Conservation (phyloP, 2,888 invertebrate genomes). For the Drosophila pseudotalamancana region DNA sequence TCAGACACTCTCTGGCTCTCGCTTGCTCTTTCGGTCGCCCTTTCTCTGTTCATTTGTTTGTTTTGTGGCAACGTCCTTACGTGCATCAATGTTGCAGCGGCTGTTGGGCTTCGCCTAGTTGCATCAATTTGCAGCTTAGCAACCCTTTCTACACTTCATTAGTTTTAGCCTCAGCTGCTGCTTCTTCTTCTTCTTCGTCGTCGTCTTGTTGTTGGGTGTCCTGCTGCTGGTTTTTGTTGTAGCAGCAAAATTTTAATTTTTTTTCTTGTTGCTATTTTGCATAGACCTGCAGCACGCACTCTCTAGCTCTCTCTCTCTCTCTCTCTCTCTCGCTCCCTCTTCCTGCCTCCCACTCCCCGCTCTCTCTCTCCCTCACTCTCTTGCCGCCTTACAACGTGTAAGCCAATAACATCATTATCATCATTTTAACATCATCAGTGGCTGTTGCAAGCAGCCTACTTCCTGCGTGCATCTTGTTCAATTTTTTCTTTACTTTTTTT, state of each 20-base stretch:
- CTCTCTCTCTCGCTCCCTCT: not conserved
- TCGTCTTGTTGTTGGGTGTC: constrained; percentile 11
- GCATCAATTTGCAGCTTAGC: constrained; percentile 50
- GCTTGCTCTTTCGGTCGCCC: not conserved
- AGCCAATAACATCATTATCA: constrained; percentile 26
- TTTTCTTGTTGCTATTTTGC: constrained; percentile 11
- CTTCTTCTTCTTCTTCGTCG: not conserved
- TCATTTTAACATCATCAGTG: constrained; percentile 8
- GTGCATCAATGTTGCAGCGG: not conserved
- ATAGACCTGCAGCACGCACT: constrained; percentile 7
- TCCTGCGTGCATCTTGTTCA: constrained; percentile 13
- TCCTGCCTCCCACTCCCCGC: not conserved
- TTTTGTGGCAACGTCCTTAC: not conserved
- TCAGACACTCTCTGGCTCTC: not conserved
- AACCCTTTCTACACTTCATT: constrained; percentile 56
- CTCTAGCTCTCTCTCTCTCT: not conserved
- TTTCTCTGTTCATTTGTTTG: not conserved
- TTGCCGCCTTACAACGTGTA: constrained; percentile 18
- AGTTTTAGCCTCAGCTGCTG: constrained; percentile 20
- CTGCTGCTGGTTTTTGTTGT: not conserved
- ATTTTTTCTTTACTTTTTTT: not conserved
- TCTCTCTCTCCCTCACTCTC: not conserved
- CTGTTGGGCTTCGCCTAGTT: not conserved
- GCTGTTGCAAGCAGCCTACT: constrained; percentile 25
- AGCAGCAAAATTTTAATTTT: not conserved